Evolutionary conservation across 2,888 invertebrate genomes (phyloP), one percentile per base, ranked within the genome.

Genomic region (Tetropium fuscum): DNA sequence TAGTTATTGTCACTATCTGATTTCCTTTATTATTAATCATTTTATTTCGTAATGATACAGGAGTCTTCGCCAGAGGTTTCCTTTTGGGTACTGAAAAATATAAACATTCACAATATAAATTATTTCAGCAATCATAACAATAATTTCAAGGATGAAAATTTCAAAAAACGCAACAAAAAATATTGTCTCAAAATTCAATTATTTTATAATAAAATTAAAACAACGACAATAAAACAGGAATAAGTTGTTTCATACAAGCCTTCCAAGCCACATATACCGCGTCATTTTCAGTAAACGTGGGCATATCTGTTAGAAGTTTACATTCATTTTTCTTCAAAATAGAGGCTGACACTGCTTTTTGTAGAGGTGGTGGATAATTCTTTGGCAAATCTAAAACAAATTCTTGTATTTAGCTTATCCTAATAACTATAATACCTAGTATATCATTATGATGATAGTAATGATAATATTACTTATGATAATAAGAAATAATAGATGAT

Each of bases 331-430:
- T 64, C 43, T 72, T 74, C 10, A 81, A 60, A 27, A 81, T 69
- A 8, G 77, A 78, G 7, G 74, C 73, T 1, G 80, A 79, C 3
- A 76, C 78, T n/a, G 79, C 76, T 66, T 81, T 80, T 68, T 80
- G 78, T 18, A 82, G 32, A 0, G 76, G 57, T 11, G 70, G 65
- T 0, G 82, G 72, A 68, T 79, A 79, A 59, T 77, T 78, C 27
- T 70, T 76, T 2, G 81, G 76, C 15, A 80, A 51, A 62, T 69
- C 80, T 80, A 60, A 41, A 72, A 72, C 4, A 48, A 27, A 16
- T n/a, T 13, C n/a, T n/a, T n/a, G n/a, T n/a, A n/a, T n/a, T n/a
- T n/a, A n/a, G n/a, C n/a, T n/a, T n/a, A n/a, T n/a, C n/a, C n/a
- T n/a, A n/a, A n/a, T n/a, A n/a, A n/a, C n/a, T n/a, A n/a, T n/a